phyloP scores from a whole-genome alignment of 2,888 invertebrate genomes.

The Nomada hirtipes region DNA sequence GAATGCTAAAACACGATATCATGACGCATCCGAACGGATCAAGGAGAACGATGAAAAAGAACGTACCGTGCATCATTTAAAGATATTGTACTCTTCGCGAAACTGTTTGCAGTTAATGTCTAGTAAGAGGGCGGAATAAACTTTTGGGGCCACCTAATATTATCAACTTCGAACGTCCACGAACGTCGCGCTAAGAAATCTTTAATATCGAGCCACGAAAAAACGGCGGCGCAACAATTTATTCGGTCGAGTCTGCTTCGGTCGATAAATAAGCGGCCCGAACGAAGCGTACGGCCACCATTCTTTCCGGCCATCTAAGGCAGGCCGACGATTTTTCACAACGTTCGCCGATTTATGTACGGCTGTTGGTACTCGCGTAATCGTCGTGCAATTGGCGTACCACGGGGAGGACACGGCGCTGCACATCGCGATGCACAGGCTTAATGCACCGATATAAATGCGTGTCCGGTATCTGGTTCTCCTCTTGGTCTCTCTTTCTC shows the following conservation, averaged over 20 bases:
- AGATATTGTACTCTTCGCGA: too few species aligned
- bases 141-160: too few species aligned
- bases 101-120: too few species aligned
- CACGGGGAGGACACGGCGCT: slow-evolving; percentile 56
- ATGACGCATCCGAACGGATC: too few species aligned
- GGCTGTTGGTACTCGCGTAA: slow-evolving; percentile 63
- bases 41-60: too few species aligned
- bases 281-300: slow-evolving; percentile 25
- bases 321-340: slow-evolving; percentile 38
- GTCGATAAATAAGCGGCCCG: slow-evolving; percentile 49
- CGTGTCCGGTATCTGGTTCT: slow-evolving; percentile 73
- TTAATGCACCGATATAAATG: slow-evolving; percentile 76
- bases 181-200: neutral
- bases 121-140: too few species aligned
- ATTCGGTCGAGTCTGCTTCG: slow-evolving; percentile 13
- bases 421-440: slow-evolving; percentile 65
- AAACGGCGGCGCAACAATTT: slow-evolving; percentile 18
- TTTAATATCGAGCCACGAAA: slow-evolving; percentile 29
- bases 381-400: slow-evolving; percentile 68
- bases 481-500: neutral
- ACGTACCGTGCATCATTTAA: too few species aligned
- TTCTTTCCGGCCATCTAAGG: slow-evolving; percentile 56
- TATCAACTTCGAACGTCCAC: too few species aligned
- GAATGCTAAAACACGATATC: too few species aligned
- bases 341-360: slow-evolving; percentile 55